Base-by-base conservation (phyloP, 1,140 invertebrate genomes). In the Pogonomyrmex barbatus region DNA sequence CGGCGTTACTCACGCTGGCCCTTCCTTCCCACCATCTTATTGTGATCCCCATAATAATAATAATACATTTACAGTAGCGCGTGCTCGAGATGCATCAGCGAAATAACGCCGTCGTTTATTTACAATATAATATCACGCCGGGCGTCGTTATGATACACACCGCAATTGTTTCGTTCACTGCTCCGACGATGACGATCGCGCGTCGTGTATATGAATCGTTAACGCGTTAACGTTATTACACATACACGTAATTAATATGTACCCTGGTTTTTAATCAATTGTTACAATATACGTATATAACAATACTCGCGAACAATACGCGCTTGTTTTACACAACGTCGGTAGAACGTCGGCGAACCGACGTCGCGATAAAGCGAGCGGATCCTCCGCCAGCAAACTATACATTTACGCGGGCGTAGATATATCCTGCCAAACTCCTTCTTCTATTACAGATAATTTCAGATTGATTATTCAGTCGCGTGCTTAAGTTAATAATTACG, bases 381-480 rank as follows among this genome's bases (percentile, higher is more conserved):
- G 33, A 4, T 68, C 36, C 17, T 79, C 52, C 67, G 67, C 63
- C n/a, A 68, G 47, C 36, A 54, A 70, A 81, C 36, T 81, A 81
- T 76, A 30, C 39, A 76, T 68, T 81, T 68, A 78, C 9, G 58
- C 6, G n/a, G 33, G 30, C 56, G 54, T 68, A 50, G 56, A 54
- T 30, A 47, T 65, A 71, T 33, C 9, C 36, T 50, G 75, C 52
- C 39, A 60, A 50, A 63, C 36, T n/a, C 36, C 63, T 78, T 50
- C 60, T 70, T 79, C 54, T 88, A 88, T 89, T 91, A 87, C 82
- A 87, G 76, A n/a, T 86, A 86, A 87, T 68, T 87, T 87, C 73
- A 88, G 68, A 73, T 91, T 89, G 86, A 88, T 92, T 91, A 91
- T 91, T 92, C 91, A 92, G 91, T 92, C 91, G 91, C 87, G 91